These are phyloP conservation scores for Eubucco bourcierii DNA, from an alignment of 2,113 vertebrate genomes.

Conservation along the genomic window DNA sequence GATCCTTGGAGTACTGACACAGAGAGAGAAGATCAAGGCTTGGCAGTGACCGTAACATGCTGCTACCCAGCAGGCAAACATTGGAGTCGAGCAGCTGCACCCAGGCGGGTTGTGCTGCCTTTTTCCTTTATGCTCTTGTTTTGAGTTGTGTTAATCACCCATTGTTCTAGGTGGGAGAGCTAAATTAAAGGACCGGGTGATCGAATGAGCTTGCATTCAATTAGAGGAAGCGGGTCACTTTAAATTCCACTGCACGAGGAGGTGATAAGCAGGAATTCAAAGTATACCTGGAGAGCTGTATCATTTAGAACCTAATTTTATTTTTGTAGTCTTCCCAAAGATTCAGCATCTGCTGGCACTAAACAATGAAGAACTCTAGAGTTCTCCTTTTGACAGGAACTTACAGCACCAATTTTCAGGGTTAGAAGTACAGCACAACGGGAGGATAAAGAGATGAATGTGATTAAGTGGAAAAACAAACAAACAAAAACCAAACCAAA, in stretches of 20 bases:
- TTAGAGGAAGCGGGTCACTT: slow-evolving; percentile 18
- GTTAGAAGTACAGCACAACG: background rate
- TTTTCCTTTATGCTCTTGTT: slow-evolving; percentile 40
- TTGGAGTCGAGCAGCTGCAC: slow-evolving; percentile 26
- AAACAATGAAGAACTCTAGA: background rate
- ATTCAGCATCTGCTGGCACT: background rate
- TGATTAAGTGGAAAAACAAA: background rate
- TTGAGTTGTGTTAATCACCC: slow-evolving; percentile 59
- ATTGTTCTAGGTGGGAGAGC: slow-evolving; percentile 69
- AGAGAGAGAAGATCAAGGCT: slow-evolving; percentile 38
- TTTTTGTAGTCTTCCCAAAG: background rate
- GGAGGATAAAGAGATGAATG: background rate
- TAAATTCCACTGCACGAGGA: background rate
- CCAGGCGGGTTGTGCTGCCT: slow-evolving; percentile 22
- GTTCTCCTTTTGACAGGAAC: background rate
- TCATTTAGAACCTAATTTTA: background rate
- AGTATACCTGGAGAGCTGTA: background rate
- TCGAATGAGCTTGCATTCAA: slow-evolving; percentile 10
- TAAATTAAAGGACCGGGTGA: slow-evolving; percentile 50
- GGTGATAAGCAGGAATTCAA: slow-evolving; percentile 13
- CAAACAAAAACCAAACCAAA: too few relatives aligned
- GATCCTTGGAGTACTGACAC: slow-evolving; percentile 14
- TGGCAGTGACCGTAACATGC: slow-evolving; percentile 22
- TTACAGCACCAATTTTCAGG: background rate
- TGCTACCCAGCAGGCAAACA: slow-evolving; percentile 42